Evolutionary conservation across 2,797 vertebrate genomes (phyloP).

Genomic region (Phoebastria nigripes): DNA sequence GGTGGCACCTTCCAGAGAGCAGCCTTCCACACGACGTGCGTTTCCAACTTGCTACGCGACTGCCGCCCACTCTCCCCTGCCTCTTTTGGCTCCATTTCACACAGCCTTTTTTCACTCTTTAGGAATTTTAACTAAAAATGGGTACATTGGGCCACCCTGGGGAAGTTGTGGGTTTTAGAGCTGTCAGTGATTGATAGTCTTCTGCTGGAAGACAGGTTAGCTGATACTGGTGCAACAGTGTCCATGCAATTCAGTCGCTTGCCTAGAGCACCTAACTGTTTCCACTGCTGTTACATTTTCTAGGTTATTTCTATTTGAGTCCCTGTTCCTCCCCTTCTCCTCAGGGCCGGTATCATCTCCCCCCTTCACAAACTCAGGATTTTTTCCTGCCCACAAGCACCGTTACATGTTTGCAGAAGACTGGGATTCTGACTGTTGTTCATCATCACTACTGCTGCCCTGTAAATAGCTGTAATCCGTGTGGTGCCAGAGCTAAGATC

Average conservation of each 20-base stretch:
- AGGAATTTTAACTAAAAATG: neutral
- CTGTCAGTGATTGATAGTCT: neutral
- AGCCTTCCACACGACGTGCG: rapidly evolving
- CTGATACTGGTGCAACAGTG: neutral
- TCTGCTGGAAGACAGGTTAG: neutral
- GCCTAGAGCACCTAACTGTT: neutral
- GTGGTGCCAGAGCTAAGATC: neutral
- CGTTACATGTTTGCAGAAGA: neutral
- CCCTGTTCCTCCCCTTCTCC: neutral
- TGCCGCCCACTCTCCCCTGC: neutral
- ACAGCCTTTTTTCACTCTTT: neutral
- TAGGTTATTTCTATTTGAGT: neutral
- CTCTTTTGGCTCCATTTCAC: neutral
- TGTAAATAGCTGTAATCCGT: neutral
- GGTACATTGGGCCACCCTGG: neutral
- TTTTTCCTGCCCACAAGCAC: neutral
- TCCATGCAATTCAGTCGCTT: rapidly evolving
- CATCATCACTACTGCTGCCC: neutral
- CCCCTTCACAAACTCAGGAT: neutral
- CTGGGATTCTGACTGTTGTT: neutral
- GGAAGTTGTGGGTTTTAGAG: neutral
- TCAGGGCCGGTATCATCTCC: neutral
- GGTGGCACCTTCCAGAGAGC: neutral
- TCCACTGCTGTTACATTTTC: neutral
- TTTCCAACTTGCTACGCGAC: neutral